These are phyloP conservation scores for Noctuana brunneofusca DNA, from an alignment of 2,888 invertebrate genomes.

Conservation along the genomic window DNA sequence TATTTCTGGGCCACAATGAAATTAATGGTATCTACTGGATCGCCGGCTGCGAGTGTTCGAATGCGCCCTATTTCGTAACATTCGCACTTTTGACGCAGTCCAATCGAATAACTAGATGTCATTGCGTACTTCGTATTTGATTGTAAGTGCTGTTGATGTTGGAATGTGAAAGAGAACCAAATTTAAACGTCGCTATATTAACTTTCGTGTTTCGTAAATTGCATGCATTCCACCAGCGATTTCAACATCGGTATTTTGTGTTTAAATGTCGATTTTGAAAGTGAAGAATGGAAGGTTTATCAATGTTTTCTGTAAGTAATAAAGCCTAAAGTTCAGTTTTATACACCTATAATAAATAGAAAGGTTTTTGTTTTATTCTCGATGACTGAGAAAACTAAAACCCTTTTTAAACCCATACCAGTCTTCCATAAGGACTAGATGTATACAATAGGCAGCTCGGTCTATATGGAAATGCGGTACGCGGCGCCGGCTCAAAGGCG, in stretches of 20 bases:
- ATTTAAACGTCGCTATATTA: not conserved
- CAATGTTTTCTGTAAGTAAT: not conserved
- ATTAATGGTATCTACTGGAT: conserved; percentile 51
- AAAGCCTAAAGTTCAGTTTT: not conserved
- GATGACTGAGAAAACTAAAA: not conserved
- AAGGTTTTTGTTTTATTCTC: not conserved
- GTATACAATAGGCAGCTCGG: conserved; percentile 37
- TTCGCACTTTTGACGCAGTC: conserved; percentile 29
- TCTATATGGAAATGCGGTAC: conserved; percentile 63
- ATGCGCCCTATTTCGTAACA: conserved; percentile 34
- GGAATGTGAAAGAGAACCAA: conserved; percentile 35
- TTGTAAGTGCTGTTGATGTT: conserved; percentile 37
- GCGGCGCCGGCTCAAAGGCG: conserved; percentile 60
- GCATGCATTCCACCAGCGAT: not conserved
- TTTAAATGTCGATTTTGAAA: not conserved
- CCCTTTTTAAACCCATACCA: conserved; percentile 2
- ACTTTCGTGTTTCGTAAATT: conserved; percentile 1
- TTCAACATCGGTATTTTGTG: not conserved
- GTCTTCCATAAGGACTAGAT: not conserved
- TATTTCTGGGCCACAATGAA: conserved; percentile 64
- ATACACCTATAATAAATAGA: no score
- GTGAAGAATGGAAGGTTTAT: conserved; percentile 1
- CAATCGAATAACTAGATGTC: conserved; percentile 6
- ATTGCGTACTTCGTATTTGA: conserved; percentile 25
- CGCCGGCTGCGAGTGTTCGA: conserved; percentile 40